These are phyloP conservation scores for Meda fulgida DNA, from an alignment of 2,797 vertebrate species.

Conservation along the genomic window DNA sequence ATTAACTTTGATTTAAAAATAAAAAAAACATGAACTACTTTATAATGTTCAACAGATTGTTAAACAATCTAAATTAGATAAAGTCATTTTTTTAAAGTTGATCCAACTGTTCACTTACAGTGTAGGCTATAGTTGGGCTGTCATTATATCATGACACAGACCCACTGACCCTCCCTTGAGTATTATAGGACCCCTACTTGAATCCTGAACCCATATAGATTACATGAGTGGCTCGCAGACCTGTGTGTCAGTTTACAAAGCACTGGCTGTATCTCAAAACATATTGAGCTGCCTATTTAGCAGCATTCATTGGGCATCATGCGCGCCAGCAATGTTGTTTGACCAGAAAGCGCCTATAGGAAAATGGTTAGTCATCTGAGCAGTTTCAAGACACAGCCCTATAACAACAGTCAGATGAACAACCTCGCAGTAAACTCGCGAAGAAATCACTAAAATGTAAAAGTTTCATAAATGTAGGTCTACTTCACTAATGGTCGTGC, in stretches of 20 bases:
- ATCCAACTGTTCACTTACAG: too few relatives aligned
- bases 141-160: background rate
- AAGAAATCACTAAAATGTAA: background rate
- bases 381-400: background rate
- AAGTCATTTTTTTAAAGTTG: too few relatives aligned
- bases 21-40: background rate
- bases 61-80: background rate
- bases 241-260: slow-evolving; percentile 20
- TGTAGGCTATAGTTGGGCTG: background rate
- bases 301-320: background rate
- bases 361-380: background rate
- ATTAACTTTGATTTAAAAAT: too few relatives aligned
- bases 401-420: too few relatives aligned
- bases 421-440: too few relatives aligned
- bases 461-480: background rate
- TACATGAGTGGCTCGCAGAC: slow-evolving; percentile 31
- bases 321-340: background rate
- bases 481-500: background rate
- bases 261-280: slow-evolving; percentile 1
- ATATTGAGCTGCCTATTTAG: background rate
- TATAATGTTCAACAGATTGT: background rate
- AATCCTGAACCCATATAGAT: background rate
- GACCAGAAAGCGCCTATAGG: background rate
- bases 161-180: slow-evolving; percentile 3
- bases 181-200: background rate